Evolutionary conservation across 2,797 vertebrate species (phyloP).

Genomic region (Pempheris klunzingeri): DNA sequence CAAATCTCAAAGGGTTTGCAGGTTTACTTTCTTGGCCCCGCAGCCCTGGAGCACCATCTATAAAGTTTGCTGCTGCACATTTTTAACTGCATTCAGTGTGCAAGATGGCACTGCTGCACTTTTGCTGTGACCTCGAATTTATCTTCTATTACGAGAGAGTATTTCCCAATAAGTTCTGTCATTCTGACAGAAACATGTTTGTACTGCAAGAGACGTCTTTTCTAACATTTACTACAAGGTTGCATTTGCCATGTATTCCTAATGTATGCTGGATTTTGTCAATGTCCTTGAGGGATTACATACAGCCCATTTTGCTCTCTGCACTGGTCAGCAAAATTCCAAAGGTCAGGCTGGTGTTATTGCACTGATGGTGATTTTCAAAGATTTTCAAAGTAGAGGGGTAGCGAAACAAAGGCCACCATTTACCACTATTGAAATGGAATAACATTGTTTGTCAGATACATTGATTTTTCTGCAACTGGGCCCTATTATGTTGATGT

Average conservation of each 20-base stretch:
- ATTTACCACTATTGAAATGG: conserved; percentile 70
- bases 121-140: conserved; percentile 29
- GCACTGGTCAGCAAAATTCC: conserved; percentile 57
- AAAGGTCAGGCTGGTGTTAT: conserved; percentile 75
- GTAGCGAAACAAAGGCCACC: conserved; percentile 66
- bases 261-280: conserved; percentile 35
- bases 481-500: conserved; percentile 70
- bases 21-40: conserved; percentile 67
- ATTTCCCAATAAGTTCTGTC: conserved; percentile 10
- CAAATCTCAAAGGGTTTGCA: conserved; percentile 67
- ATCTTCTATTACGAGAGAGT: conserved; percentile 19
- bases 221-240: conserved; percentile 19
- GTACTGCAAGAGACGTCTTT: conserved; percentile 14
- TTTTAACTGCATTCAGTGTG: conserved; percentile 39
- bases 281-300: conserved; percentile 52
- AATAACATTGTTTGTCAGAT: conserved; percentile 73
- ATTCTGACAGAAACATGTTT: conserved; percentile 19
- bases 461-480: conserved; percentile 79
- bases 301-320: conserved; percentile 48
- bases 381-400: conserved; percentile 67
- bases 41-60: conserved; percentile 50
- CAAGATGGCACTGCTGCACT: conserved; percentile 11
- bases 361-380: conserved; percentile 60
- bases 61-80: conserved; percentile 44
- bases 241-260: conserved; percentile 23